Conservation (phyloP, 1,140 invertebrate genomes). For the Cecropterus lyciades region DNA sequence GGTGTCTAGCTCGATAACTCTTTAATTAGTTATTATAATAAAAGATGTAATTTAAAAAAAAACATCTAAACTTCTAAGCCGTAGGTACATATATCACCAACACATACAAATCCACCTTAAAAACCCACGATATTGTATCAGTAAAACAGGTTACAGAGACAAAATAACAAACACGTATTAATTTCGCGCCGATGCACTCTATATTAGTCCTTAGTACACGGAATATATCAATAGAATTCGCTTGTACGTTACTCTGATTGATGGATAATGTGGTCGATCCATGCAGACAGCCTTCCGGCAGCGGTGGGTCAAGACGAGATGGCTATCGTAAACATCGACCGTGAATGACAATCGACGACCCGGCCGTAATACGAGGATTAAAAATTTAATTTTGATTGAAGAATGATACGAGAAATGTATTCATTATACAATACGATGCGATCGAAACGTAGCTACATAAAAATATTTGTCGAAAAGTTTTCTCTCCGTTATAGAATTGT, state of each 20-base stretch:
- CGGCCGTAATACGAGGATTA: slow-evolving; percentile 13
- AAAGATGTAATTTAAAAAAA: too few species aligned
- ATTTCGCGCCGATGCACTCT: neutral
- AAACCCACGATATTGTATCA: neutral
- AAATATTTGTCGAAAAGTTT: slow-evolving; percentile 1
- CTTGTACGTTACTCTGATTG: slow-evolving; percentile 16
- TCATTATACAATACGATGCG: neutral
- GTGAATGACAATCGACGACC: slow-evolving; percentile 27
- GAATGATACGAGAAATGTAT: slow-evolving; percentile 7
- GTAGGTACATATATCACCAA: too few species aligned
- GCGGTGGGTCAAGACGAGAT: slow-evolving; percentile 24
- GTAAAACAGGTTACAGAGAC: slow-evolving; percentile 15
- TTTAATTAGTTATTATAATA: too few species aligned
- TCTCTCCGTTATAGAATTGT: neutral
- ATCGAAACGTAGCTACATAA: neutral
- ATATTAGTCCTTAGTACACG: slow-evolving; percentile 11
- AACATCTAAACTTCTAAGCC: too few species aligned
- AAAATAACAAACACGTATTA: slow-evolving; percentile 10
- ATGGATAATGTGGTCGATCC: slow-evolving; percentile 12
- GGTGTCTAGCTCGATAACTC: too few species aligned
- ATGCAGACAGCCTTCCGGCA: slow-evolving; percentile 24
- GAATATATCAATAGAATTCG: slow-evolving; percentile 19
- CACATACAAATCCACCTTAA: neutral
- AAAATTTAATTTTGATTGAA: slow-evolving; percentile 21
- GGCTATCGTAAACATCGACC: slow-evolving; percentile 16